Conservation (phyloP, 2,888 invertebrate species). For the Anarsia innoxiella region DNA sequence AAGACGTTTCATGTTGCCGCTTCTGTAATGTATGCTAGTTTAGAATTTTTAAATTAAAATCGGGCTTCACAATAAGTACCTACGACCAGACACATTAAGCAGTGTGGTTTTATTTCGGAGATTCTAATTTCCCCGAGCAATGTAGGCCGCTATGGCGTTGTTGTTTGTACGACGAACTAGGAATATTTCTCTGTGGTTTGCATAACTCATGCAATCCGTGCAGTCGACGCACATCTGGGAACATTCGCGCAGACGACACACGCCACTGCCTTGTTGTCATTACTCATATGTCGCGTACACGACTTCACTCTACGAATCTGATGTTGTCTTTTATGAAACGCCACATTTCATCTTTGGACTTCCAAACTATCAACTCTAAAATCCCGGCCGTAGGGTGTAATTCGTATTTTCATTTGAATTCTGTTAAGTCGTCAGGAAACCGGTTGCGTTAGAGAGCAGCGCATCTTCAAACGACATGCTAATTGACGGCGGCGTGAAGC, state of each 20-base stretch:
- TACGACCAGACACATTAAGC: too few species aligned
- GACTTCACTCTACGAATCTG: slow-evolving; percentile 51
- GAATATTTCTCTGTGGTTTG: slow-evolving; percentile 43
- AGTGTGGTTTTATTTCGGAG: slow-evolving; percentile 26
- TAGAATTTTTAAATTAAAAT: too few species aligned
- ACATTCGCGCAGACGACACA: slow-evolving; percentile 53
- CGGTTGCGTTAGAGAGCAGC: slow-evolving; percentile 39
- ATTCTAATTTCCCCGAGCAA: slow-evolving; percentile 28
- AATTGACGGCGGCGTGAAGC: slow-evolving; percentile 64
- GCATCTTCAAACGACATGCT: slow-evolving; percentile 70
- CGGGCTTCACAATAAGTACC: too few species aligned
- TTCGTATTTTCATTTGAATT: slow-evolving; percentile 23
- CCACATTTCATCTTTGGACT: slow-evolving; percentile 34
- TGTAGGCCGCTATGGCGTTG: slow-evolving; percentile 32
- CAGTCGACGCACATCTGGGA: slow-evolving; percentile 62
- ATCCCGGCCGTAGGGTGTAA: slow-evolving; percentile 28
- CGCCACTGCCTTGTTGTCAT: slow-evolving; percentile 67
- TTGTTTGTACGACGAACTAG: slow-evolving; percentile 33
- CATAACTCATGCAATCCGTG: slow-evolving; percentile 56
- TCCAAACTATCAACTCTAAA: slow-evolving; percentile 45
- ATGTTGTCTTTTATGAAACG: slow-evolving; percentile 42
- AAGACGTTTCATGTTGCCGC: too few species aligned
- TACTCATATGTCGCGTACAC: slow-evolving; percentile 71
- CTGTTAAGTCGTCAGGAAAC: slow-evolving; percentile 33
- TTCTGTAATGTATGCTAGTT: too few species aligned